phyloP scores from a whole-genome alignment of 1,140 invertebrate genomes.

The Cataglyphis hispanica region DNA sequence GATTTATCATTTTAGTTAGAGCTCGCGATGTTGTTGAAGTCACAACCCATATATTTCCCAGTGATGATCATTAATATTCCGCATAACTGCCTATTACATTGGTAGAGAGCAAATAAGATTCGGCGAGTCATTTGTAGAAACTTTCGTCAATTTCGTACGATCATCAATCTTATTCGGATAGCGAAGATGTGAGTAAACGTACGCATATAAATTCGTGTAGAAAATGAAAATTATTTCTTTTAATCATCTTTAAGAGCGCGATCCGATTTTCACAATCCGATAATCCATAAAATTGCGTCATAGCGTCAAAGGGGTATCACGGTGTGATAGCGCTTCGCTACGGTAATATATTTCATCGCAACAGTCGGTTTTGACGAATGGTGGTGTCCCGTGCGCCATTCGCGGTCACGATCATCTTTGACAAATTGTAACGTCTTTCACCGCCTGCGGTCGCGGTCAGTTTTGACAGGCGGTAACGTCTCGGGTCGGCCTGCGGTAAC shows the following conservation, averaged over 20 bases:
- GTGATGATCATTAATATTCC: slow-evolving; percentile 52
- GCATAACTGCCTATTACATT: slow-evolving; percentile 28
- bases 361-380: slow-evolving; percentile 54
- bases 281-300: background rate
- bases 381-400: slow-evolving; percentile 7
- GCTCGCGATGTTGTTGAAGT: slow-evolving; percentile 29
- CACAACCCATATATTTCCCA: slow-evolving; percentile 44
- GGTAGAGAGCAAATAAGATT: slow-evolving; percentile 32
- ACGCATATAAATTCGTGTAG: background rate
- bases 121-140: slow-evolving; percentile 20
- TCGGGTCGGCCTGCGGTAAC: slow-evolving; percentile 42
- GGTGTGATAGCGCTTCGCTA: background rate
- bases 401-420: slow-evolving; percentile 51
- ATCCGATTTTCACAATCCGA: background rate
- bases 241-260: background rate
- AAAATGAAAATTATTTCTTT: background rate
- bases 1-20: slow-evolving; percentile 57
- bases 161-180: slow-evolving; percentile 39
- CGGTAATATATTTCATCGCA: slow-evolving; percentile 30
- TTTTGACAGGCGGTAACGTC: slow-evolving; percentile 57
- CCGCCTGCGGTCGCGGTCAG: slow-evolving; percentile 49
- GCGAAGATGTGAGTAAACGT: background rate
- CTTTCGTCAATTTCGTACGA: slow-evolving; percentile 35
- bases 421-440: slow-evolving; percentile 57
- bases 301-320: background rate